Conservation (phyloP, 2,888 invertebrate species). For the Cecidostiba fungosa region DNA sequence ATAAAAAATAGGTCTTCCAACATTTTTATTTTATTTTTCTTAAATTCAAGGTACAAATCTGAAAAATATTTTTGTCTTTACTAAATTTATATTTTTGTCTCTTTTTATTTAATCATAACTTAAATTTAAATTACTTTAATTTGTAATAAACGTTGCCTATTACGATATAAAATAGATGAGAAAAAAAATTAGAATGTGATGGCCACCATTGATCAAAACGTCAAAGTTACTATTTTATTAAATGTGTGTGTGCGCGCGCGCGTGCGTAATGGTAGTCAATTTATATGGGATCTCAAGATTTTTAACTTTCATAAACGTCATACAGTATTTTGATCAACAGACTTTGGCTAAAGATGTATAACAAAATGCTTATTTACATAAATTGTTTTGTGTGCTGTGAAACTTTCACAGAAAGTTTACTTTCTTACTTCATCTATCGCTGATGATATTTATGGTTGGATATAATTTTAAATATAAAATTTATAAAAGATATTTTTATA, state of each 20-base stretch:
- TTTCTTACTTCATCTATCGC: slow-evolving; percentile 83
- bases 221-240: no score
- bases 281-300: background rate
- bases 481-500: background rate
- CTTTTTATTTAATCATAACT: slow-evolving; percentile 6
- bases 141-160: slow-evolving; percentile 26
- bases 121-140: slow-evolving; percentile 32
- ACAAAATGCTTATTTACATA: slow-evolving; percentile 55
- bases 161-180: slow-evolving; percentile 24
- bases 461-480: slow-evolving; percentile 8
- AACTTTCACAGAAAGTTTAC: slow-evolving; percentile 59
- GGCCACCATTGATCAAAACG: background rate
- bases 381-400: slow-evolving; percentile 24
- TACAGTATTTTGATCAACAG: slow-evolving; percentile 40
- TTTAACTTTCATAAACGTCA: slow-evolving; percentile 12
- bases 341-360: slow-evolving; percentile 18
- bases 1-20: background rate
- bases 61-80: slow-evolving; percentile 50
- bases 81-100: slow-evolving; percentile 34
- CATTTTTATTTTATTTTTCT: slow-evolving; percentile 43
- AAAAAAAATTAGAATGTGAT: background rate
- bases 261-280: background rate
- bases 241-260: no score
- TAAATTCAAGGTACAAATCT: slow-evolving; percentile 45
- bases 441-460: slow-evolving; percentile 84